A percentile compares a stretch with the other conserved stretches of the same genome.
Conservation (phyloP, 2,113 vertebrate genomes). For the Pseudonaja textilis region DNA sequence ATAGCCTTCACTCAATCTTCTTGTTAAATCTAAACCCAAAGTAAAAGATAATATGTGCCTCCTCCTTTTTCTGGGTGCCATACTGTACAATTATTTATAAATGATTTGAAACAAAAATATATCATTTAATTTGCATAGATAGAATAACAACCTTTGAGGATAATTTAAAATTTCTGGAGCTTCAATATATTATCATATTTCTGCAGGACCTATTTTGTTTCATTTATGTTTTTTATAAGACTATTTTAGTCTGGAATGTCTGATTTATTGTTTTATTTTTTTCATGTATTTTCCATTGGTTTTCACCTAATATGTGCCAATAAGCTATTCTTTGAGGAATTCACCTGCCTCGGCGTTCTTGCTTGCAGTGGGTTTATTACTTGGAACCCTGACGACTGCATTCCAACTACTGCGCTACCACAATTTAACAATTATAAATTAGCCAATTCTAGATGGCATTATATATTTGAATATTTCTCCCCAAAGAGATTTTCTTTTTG, state of each 20-base stretch:
- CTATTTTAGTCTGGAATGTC: background rate
- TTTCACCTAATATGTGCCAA: no score
- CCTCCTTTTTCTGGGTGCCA: background rate
- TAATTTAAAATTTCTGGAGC: background rate
- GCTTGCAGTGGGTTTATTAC: no score
- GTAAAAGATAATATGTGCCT: background rate
- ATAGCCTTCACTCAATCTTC: background rate
- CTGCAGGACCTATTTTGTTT: background rate
- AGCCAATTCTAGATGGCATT: background rate
- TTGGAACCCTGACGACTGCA: no score
- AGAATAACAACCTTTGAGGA: background rate
- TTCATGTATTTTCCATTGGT: background rate
- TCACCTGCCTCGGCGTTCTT: no score
- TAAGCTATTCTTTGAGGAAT: no score
- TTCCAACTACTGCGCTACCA: background rate
- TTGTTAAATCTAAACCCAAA: background rate
- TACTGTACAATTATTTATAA: background rate
- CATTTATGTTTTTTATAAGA: background rate
- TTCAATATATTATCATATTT: background rate
- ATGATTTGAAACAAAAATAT: background rate
- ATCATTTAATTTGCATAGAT: background rate
- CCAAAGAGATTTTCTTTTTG: background rate
- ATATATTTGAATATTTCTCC: background rate
- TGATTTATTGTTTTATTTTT: background rate
- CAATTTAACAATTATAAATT: background rate